phyloP scores from a whole-genome alignment of 1,140 invertebrate genomes.

The Luehdorfia chinensis region DNA sequence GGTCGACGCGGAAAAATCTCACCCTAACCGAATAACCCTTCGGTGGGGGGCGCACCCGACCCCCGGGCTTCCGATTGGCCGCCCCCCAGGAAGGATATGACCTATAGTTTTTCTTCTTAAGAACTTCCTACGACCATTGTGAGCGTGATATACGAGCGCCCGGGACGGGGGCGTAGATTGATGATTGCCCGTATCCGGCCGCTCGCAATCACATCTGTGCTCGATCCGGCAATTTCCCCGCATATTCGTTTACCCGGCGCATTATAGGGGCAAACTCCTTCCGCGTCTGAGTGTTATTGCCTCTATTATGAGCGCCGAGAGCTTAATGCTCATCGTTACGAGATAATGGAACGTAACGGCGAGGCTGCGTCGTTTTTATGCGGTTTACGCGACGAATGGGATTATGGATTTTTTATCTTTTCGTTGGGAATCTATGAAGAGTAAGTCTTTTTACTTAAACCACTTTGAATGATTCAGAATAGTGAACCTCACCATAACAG shows the following conservation, averaged over 20 bases:
- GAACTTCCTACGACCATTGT: slow-evolving; percentile 71
- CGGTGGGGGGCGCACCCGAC: slow-evolving; percentile 16
- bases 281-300: slow-evolving; percentile 63
- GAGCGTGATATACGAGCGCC: slow-evolving; percentile 66
- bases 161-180: slow-evolving; percentile 43
- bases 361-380: slow-evolving; percentile 23
- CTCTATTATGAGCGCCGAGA: slow-evolving; percentile 51
- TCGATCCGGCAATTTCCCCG: slow-evolving; percentile 45
- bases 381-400: slow-evolving; percentile 24
- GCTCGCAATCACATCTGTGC: slow-evolving; percentile 42
- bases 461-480: too few species aligned
- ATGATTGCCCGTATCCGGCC: slow-evolving; percentile 55
- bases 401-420: slow-evolving; percentile 20
- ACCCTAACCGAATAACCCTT: slow-evolving; percentile 44
- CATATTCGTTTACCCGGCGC: slow-evolving; percentile 69
- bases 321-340: slow-evolving; percentile 45
- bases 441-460: not conserved
- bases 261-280: slow-evolving; percentile 61
- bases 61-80: slow-evolving; percentile 65
- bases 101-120: slow-evolving; percentile 75
- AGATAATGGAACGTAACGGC: slow-evolving; percentile 32
- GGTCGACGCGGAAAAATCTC: slow-evolving; percentile 52
- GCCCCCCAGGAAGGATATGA: slow-evolving; percentile 71
- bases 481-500: too few species aligned
- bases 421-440: too few species aligned